Evolutionary conservation across 2,797 vertebrate species (phyloP), one percentile per base, ranked within the genome.

Genomic region (Notamacropus eugenii): DNA sequence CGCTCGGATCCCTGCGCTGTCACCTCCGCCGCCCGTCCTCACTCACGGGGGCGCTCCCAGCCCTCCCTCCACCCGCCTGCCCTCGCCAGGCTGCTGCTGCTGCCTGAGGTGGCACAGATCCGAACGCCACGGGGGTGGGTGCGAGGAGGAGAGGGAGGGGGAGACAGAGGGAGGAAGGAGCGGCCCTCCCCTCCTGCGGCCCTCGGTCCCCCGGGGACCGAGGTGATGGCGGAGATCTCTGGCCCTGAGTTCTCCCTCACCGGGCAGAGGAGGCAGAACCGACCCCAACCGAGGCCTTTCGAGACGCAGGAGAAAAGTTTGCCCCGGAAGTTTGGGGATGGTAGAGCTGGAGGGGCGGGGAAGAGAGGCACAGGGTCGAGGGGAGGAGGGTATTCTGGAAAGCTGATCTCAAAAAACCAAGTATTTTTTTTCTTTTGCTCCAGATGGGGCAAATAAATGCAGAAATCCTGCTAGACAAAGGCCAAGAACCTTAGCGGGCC

Each of bases 1-100:
- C 94, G 87, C 90, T 50, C 50, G 16, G 82, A 54, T 50, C 28
- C 93, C 94, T 52, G 95, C 93, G 50, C 97, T 55, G 96, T 94
- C 95, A 96, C 96, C 96, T 94, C 94, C 87, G 93, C 96, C 27
- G 93, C 95, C 91, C 1, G 93, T 94, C 94, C 91, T 55, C 96
- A 92, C 93, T 40, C 54, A 59, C 40, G 90, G 57, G 96, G 93
- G 95, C 96, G 96, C 93, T 97, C 97, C 92, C 92, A 8, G 56
- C 34, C 93, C 58, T 24, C n/a, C 40, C n/a, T 91, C 93, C 0
- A 28, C 55, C 59, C 16, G 24, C 58, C 82, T 0, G 50, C 3
- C 27, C 59, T 9, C 90, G 58, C 54, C 34, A 4, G 90, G 46
- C 91, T 0, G 13, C 31, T 11, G 50, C 27, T 5, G 5, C n/a